phyloP scores from a whole-genome alignment of 2,797 vertebrate species.

The Anas acuta region DNA sequence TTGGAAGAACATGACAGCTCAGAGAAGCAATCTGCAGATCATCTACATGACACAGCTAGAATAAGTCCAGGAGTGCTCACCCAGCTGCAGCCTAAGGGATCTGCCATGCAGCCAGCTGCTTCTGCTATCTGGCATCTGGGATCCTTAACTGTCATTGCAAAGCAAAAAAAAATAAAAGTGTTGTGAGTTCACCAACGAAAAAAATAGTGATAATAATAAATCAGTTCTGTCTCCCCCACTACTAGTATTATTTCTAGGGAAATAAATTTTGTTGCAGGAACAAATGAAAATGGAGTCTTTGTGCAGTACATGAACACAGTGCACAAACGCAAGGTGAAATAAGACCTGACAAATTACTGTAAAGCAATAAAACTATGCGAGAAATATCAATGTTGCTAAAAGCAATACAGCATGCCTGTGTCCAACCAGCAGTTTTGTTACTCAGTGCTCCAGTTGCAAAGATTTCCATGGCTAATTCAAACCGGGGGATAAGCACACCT shows the following conservation, averaged over 20 bases:
- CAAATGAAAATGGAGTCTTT: background rate
- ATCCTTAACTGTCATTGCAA: conserved; percentile 20
- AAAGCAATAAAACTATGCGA: background rate
- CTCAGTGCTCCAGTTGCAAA: background rate
- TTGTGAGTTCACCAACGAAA: background rate
- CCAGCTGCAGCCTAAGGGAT: conserved; percentile 59
- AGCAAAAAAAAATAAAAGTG: background rate
- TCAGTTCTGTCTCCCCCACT: background rate
- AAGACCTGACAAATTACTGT: background rate
- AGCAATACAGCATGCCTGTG: background rate
- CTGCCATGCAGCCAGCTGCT: conserved; percentile 57
- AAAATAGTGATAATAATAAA: background rate
- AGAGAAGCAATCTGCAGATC: conserved; percentile 45
- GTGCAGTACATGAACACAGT: rapidly evolving
- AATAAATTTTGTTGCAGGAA: background rate
- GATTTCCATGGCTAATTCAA: background rate
- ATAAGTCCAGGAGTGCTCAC: conserved; percentile 35
- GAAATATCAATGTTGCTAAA: background rate
- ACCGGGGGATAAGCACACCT: rapidly evolving
- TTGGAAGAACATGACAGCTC: conserved; percentile 33
- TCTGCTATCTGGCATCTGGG: conserved; percentile 51
- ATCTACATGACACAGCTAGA: conserved; percentile 50
- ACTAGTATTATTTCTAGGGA: background rate
- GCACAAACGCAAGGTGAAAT: background rate
- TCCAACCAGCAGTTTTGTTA: background rate